Base-by-base conservation (phyloP, 1,140 invertebrate species). In the Hycleus cichorii region DNA sequence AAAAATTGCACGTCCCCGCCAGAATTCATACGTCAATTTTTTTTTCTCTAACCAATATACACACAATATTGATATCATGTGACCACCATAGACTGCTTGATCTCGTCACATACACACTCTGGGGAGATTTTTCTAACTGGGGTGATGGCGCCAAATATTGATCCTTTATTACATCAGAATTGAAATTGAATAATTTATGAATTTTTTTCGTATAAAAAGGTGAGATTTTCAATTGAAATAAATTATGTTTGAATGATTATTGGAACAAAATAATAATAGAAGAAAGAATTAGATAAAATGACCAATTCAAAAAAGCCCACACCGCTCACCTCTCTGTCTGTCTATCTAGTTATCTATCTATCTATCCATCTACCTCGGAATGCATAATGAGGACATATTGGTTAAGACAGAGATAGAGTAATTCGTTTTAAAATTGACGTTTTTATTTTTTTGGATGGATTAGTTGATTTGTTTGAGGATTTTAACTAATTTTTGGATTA, bases 61-160 rank as follows among this genome's bases (percentile, higher is more conserved):
- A 32, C 32, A 32, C 61, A 6, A 55, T 55, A 62, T 63, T 54
- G 64, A 58, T 65, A 69, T 80, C 78, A 81, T 78, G 78, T 81
- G 79, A 79, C 71, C 67, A 70, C 65, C 68, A 71, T 43, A 59
- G 43, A 45, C 25, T 63, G 71, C 72, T 72, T 70, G 76, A 79
- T 78, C 78, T 79, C 32, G 4, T 32, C 32, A 32, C 32, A 32
- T 7, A 32, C 32, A 32, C 32, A 32, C 32, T 5, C 32, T n/a
- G 7, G 4, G 7, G 4, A 32, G 4, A 32, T 32, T 32, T 32
- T 32, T 32, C 32, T 32, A 32, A 76, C 73, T 75, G 74, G 74
- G 74, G 78, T 77, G 77, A 80, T 80, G 79, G 79, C 79, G 78
- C 79, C 79, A 81, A 81, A 78, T 71, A 73, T 72, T 72, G 72